Evolutionary conservation across 2,797 vertebrate genomes (phyloP), one percentile per base, ranked within the genome.

Genomic region (Sebastes oblongus): DNA sequence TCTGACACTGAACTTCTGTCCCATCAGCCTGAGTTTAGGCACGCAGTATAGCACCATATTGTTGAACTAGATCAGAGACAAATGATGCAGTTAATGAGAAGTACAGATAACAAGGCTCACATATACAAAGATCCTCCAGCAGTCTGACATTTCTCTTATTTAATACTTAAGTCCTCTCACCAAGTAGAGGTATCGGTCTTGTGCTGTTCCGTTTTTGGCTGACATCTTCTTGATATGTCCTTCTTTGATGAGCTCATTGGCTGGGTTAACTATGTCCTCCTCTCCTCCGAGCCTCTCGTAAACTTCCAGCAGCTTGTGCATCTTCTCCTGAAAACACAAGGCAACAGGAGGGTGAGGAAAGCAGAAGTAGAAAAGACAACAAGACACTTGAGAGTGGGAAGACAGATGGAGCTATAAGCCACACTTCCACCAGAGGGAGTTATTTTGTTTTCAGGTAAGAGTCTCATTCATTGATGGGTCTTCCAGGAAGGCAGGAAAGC

Each of bases 41-140:
- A 99, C 98, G 29, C 98, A 99, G 93, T 99, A 99, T 25, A 99
- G 96, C 89, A 99, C 91, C 97, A 98, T 98, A 80, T 97, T 99
- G 93, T 99, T 99, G 93, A 99, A 99, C 98, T 99, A 70, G 29
- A 89, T 39, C 4, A 66, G 10, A 84, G 20, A 75, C 27, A 82
- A 20, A 71, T 2, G 14, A 18, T 24, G 25, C 2, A 46, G 32
- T 36, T 77, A 50, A 75, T 54, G 10, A 71, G 20, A 6, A 27
- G 24, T 13, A 6, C 46, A 59, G 22, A 64, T 20, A 12, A 64
- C 3, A 69, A 60, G 18, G 12, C 22, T 36, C 42, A 55, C 16
- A 13, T 4, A 29, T 1, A 27, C 14, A 64, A 32, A 39, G 6
- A 61, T 46, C 7, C 25, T 60, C 16, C n/a, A 13, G 4, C 25